phyloP scores from a whole-genome alignment of 2,113 vertebrate genomes.

The Anhinga rufa region DNA sequence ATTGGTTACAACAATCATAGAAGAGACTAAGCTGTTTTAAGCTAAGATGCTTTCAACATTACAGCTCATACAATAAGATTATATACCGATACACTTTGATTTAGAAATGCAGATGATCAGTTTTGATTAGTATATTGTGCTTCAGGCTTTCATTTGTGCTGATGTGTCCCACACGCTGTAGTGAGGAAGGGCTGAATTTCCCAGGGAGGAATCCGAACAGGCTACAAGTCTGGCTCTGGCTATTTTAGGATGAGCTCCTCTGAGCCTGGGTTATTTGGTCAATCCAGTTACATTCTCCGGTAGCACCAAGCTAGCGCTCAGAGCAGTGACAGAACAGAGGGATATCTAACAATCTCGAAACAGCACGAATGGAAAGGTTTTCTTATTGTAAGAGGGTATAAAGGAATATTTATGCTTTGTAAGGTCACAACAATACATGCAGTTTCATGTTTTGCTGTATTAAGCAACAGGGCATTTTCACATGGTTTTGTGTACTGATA shows the following conservation, averaged over 20 bases:
- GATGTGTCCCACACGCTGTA: background rate
- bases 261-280: slow-evolving; percentile 39
- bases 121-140: slow-evolving; percentile 27
- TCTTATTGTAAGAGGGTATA: background rate
- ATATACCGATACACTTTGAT: slow-evolving; percentile 61
- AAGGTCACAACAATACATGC: background rate
- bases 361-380: background rate
- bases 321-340: slow-evolving; percentile 31
- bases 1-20: slow-evolving; percentile 72
- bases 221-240: background rate
- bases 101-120: slow-evolving; percentile 70
- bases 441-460: background rate
- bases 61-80: slow-evolving; percentile 68
- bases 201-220: background rate
- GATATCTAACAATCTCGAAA: slow-evolving; percentile 21
- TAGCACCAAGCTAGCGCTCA: slow-evolving; percentile 53
- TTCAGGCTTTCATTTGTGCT: slow-evolving; percentile 16
- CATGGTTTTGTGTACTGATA: slow-evolving; percentile 38
- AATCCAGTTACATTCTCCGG: slow-evolving; percentile 57
- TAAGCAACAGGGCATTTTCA: background rate
- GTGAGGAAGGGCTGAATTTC: background rate
- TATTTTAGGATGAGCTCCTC: background rate
- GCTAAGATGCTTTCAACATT: slow-evolving; percentile 68
- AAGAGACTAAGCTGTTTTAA: slow-evolving; percentile 71
- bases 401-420: slow-evolving; percentile 29